A percentile compares a stretch with the other conserved stretches of the same genome.
phyloP scores from a whole-genome alignment of 1,140 invertebrate species.

The Tetranychus urticae region DNA sequence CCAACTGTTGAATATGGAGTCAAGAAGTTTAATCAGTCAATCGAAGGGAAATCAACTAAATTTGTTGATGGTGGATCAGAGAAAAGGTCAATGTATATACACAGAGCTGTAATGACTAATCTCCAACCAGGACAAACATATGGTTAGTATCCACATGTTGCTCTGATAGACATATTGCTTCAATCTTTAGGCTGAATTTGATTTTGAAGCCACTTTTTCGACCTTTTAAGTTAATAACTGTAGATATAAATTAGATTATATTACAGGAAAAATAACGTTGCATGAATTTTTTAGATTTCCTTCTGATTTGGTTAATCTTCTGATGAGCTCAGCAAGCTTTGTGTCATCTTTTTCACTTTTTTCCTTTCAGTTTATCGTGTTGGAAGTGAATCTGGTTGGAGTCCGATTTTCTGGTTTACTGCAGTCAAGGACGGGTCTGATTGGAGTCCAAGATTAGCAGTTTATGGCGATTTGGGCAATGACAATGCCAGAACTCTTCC shows the following conservation, averaged over 20 bases:
- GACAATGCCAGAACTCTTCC: slow-evolving; percentile 52
- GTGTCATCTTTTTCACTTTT: neutral
- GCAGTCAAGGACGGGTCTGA: slow-evolving; percentile 1
- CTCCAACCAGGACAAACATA: slow-evolving; percentile 26
- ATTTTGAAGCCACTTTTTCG: neutral
- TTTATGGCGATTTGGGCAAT: slow-evolving; percentile 78
- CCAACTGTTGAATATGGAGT: slow-evolving; percentile 43
- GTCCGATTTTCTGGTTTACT: slow-evolving; percentile 6
- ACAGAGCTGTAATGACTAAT: slow-evolving; percentile 34
- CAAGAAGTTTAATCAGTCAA: slow-evolving; percentile 21
- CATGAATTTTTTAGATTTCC: neutral
- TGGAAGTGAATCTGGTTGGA: slow-evolving; percentile 10
- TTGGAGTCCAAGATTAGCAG: slow-evolving; percentile 28
- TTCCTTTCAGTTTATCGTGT: slow-evolving; percentile 1
- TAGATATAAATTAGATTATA: neutral
- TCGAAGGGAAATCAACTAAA: slow-evolving; percentile 30
- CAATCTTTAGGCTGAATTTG: neutral
- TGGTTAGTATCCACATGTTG: neutral
- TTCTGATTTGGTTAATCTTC: neutral
- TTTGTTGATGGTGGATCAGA: slow-evolving; percentile 43
- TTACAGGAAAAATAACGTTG: neutral
- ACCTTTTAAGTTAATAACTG: neutral
- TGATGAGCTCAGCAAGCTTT: neutral
- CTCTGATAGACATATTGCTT: too few relatives aligned
- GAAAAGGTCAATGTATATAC: slow-evolving; percentile 49